These are phyloP conservation scores for Euborellia annulipes DNA, from an alignment of 1,140 invertebrate species.

Conservation along the genomic window DNA sequence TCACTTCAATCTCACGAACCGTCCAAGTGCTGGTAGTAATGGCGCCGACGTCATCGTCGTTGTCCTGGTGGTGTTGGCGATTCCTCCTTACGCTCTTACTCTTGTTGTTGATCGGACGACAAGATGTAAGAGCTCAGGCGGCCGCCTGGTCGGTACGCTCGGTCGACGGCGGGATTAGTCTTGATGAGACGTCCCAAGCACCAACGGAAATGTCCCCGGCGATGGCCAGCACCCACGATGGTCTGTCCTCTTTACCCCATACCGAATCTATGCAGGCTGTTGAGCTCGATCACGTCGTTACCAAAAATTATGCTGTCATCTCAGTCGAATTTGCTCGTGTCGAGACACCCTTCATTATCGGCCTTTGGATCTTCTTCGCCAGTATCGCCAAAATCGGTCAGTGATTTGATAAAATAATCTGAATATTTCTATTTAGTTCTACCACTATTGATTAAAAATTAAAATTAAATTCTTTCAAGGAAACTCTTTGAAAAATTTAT, in stretches of 20 bases:
- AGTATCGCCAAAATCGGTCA: constrained; percentile 93
- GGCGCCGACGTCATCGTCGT: too few species aligned
- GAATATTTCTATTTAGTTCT: too few species aligned
- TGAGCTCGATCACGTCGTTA: not conserved
- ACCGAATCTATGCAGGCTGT: not conserved
- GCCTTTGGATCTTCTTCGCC: constrained; percentile 86
- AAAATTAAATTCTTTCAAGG: too few species aligned
- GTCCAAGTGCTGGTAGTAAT: too few species aligned
- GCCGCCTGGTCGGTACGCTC: not conserved
- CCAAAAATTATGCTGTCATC: constrained; percentile 49
- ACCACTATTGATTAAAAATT: too few species aligned
- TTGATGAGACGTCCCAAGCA: not conserved
- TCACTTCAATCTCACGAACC: too few species aligned
- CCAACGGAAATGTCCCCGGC: not conserved
- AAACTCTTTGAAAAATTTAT: too few species aligned
- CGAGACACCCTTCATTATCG: constrained; percentile 83
- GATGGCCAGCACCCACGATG: not conserved
- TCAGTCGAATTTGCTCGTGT: constrained; percentile 74
- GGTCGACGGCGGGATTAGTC: not conserved
- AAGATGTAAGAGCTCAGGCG: not conserved
- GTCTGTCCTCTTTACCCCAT: not conserved
- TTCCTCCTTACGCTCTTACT: not conserved
- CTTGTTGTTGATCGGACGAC: not conserved
- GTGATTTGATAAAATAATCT: too few species aligned
- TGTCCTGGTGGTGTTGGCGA: too few species aligned